Evolutionary conservation across 2,888 invertebrate species (phyloP).

Genomic region (Chrysomela aeneicollis): DNA sequence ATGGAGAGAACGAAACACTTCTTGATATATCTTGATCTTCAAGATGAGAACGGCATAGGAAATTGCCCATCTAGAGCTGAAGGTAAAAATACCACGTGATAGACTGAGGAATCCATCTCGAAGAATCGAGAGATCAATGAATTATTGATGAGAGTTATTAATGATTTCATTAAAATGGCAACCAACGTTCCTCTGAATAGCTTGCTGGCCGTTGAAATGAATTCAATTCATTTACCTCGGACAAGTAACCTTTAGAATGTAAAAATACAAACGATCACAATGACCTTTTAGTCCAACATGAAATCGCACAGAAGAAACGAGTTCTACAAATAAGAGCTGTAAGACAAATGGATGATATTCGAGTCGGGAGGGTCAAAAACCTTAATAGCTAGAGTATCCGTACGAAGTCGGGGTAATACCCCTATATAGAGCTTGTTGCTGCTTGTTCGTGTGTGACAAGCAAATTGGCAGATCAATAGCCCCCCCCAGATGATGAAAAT

Average conservation of each 20-base stretch:
- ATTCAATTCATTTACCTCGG: slow-evolving; percentile 55
- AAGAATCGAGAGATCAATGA: neutral
- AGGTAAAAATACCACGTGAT: too few species aligned
- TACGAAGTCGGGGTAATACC: neutral
- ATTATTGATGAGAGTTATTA: slow-evolving; percentile 21
- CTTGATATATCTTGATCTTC: too few species aligned
- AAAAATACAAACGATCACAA: slow-evolving; percentile 57
- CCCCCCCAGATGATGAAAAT: too few species aligned
- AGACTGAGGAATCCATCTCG: too few species aligned
- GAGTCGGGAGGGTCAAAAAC: slow-evolving; percentile 34
- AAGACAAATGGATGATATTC: slow-evolving; percentile 34
- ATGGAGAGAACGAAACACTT: too few species aligned
- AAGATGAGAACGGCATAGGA: too few species aligned
- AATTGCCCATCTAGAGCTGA: too few species aligned
- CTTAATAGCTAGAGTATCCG: neutral
- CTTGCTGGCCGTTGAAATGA: slow-evolving; percentile 45
- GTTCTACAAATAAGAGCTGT: slow-evolving; percentile 46
- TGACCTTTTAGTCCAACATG: slow-evolving; percentile 52
- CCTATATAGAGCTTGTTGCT: neutral
- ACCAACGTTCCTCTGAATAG: slow-evolving; percentile 23
- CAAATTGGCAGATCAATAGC: too few species aligned
- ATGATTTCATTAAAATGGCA: slow-evolving; percentile 20
- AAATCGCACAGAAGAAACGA: slow-evolving; percentile 51
- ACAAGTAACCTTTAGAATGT: slow-evolving; percentile 59
- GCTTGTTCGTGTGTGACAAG: neutral